Base-by-base conservation (phyloP, 2,888 invertebrate species). In the Ernsta delagoae region DNA sequence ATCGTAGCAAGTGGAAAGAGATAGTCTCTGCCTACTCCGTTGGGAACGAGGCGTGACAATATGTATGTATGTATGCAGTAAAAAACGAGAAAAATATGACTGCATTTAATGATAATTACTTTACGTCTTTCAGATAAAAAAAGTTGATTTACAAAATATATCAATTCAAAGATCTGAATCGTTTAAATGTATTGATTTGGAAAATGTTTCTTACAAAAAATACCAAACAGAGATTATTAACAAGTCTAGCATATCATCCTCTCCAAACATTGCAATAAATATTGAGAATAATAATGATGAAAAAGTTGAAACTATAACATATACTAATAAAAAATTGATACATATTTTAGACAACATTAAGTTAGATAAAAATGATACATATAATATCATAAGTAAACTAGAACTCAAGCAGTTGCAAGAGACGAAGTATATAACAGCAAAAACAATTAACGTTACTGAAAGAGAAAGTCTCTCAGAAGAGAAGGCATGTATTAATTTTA, bases 341-440 rank as follows among this genome's bases (percentile, higher is more conserved):
- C 85, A 90, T 71, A 88, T 93, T 69, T 75, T 93, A 53, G 85
- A 90, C 72, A 87, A 92, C 73, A 74, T 90, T 3, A 81, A 83
- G 60, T 76, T 92, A 41, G 78, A 86, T 75, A 79, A 78, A 56
- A 77, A 75, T 41, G 82, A 88, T 63, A 79, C 84, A 16, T 78
- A 79, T 54, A 78, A 84, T 59, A 79, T 90, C 36, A 75, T 92
- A 31, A 81, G 86, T 0, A 84, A 83, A 73, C 75, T 88, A 0
- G 82, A 87, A 65, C 77, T 79, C 5, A 78, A 79, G n/a, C 74
- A 79, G 31, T 75, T 90, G 36, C 79, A 81, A 69, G 74, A 75
- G 41, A 57, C 62, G 24, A 63, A 57, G 12, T 63, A 31, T 57
- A 59, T 68, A 63, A 63, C 24, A 9, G 11, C 57, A 72, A 66